Conservation (phyloP, 2,113 vertebrate species). For the Cebus imitator region DNA sequence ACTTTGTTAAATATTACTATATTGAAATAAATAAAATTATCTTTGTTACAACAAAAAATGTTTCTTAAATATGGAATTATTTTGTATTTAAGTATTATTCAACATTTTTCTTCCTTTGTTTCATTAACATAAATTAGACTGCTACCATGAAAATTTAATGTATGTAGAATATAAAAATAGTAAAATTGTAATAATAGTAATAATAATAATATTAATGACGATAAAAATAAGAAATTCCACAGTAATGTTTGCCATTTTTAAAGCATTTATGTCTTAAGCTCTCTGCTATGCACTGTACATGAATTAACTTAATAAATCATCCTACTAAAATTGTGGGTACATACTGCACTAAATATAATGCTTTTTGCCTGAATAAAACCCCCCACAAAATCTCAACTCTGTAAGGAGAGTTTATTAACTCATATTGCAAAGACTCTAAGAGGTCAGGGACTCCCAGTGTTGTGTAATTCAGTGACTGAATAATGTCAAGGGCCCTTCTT, state of each 20-base stretch:
- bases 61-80: neutral
- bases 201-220: neutral
- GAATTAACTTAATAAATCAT: constrained; percentile 18
- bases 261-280: neutral
- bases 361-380: neutral
- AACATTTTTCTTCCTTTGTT: neutral
- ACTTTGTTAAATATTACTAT: too few species aligned
- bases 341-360: neutral
- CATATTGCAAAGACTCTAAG: neutral
- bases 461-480: neutral
- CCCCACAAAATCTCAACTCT: neutral
- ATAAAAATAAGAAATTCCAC: neutral
- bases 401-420: neutral
- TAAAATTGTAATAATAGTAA: neutral
- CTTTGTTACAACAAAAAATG: neutral
- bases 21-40: too few species aligned
- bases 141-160: constrained; percentile 14
- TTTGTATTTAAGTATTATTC: constrained; percentile 22
- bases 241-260: neutral
- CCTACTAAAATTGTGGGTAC: neutral
- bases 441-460: neutral
- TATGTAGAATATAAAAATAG: constrained; percentile 22
- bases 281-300: neutral
- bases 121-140: constrained; percentile 12
- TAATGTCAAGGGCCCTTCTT: neutral